Evolutionary conservation across 2,797 vertebrate species (phyloP), one percentile per base, ranked within the genome.

Genomic region (Anas capensis): DNA sequence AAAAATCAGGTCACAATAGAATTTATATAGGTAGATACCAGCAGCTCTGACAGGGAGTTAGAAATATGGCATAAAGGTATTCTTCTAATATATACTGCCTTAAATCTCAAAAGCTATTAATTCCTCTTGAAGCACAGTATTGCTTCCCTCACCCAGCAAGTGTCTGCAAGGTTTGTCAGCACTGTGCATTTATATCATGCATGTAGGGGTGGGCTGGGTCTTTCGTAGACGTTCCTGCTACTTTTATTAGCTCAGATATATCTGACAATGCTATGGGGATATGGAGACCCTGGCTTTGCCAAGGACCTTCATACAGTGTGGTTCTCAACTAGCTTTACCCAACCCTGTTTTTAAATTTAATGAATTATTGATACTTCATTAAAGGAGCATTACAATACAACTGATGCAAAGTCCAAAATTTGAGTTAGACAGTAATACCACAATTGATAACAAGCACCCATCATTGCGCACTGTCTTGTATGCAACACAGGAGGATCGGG

Each of bases 401-500:
- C 71, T 17, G 14, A 38, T 1, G 4, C 3, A 2, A 77, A 66
- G 57, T 31, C 4, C n/a, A 44, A 66, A 64, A 24, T 7, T 23
- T 27, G 42, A 69, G 9, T 46, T 26, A 16, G 51, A 38, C 21
- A 34, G 13, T 17, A 49, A 14, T 13, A 51, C 3, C 31, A 27
- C 19, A 75, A 54, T 23, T 2, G 1, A 71, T n/a, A 51, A 40
- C 42, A 77, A n/a, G 3, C 61, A 73, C 31, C 4, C 61, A 7
- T 13, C 14, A n/a, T n/a, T 65, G 68, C 38, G 34, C 33, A 29
- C 0, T 0, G 57, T 5, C 29, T 62, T 62, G 17, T 20, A 14
- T 29, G 29, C 14, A 58, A 40, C 12, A 58, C 26, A 42, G 29
- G 29, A 80, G 5, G 0, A 20, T 3, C 17, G 27, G 1, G 2